Conservation (phyloP, 2,888 invertebrate genomes). For the Philereme vetulata region DNA sequence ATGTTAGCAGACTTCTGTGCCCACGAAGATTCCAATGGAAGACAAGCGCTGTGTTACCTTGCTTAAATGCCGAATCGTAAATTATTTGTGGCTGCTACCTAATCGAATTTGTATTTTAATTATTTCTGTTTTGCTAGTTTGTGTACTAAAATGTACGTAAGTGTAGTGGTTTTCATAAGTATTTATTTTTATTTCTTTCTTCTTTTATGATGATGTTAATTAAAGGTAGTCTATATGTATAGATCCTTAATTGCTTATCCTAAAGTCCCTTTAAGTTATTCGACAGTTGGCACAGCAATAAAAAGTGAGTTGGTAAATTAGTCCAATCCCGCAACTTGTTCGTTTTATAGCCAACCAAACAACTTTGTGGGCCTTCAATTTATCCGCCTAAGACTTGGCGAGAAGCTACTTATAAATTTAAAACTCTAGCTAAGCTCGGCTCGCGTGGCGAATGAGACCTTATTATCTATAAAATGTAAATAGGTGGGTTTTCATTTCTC, state of each 20-base stretch:
- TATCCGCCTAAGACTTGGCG: conserved; percentile 31
- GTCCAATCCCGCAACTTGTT: conserved; percentile 18
- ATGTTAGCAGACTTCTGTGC: too few species aligned
- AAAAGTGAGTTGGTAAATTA: conserved; percentile 18
- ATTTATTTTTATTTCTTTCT: too few species aligned
- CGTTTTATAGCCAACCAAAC: conserved; percentile 11
- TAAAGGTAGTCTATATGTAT: conserved; percentile 7
- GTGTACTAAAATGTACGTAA: too few species aligned
- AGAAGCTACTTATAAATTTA: conserved; percentile 40
- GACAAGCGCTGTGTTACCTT: too few species aligned
- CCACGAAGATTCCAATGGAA: too few species aligned
- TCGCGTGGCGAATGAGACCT: conserved; percentile 42
- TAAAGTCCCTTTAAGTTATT: conserved; percentile 29
- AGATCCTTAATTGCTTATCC: conserved; percentile 30
- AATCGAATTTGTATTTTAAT: too few species aligned
- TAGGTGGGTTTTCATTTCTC: conserved; percentile 23
- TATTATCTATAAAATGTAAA: conserved; percentile 49
- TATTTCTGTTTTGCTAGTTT: too few species aligned
- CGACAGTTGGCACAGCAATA: conserved; percentile 36
- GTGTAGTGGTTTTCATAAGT: too few species aligned
- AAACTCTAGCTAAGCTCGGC: conserved; percentile 33
- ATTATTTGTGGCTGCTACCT: too few species aligned
- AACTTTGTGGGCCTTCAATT: conserved; percentile 40
- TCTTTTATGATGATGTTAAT: neutral
- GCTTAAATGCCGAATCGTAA: too few species aligned